Percentiles rank a stretch among this genome's conserved stretches.
Conservation (phyloP, 1,140 invertebrate genomes). For the Proales similis region DNA sequence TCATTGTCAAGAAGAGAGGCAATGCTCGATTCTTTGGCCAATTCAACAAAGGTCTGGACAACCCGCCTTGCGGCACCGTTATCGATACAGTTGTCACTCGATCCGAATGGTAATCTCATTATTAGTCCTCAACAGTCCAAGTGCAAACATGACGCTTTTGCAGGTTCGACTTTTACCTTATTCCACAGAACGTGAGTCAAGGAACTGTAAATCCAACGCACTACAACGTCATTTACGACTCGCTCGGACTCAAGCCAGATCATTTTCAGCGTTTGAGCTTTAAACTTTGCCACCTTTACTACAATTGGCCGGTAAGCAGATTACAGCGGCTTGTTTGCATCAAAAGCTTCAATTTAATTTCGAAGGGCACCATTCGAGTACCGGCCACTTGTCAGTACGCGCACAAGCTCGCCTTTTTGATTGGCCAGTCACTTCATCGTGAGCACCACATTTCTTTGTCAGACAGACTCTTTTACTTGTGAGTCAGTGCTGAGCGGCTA, state of each 20-base stretch:
- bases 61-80: conserved; percentile 75
- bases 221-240: conserved; percentile 68
- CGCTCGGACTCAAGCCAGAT: conserved; percentile 59
- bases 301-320: conserved; percentile 63
- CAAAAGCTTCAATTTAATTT: not conserved
- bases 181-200: conserved; percentile 67
- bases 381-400: conserved; percentile 72
- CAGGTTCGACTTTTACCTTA: conserved; percentile 76
- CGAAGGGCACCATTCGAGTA: conserved; percentile 70
- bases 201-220: conserved; percentile 73
- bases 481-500: conserved; percentile 29
- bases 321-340: not conserved
- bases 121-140: not conserved
- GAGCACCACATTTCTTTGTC: conserved; percentile 53
- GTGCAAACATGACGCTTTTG: conserved; percentile 49
- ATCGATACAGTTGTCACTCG: conserved; percentile 72
- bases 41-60: conserved; percentile 54
- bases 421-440: conserved; percentile 64
- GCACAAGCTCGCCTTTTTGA: conserved; percentile 73
- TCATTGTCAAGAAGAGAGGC: conserved; percentile 54
- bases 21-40: conserved; percentile 38
- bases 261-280: conserved; percentile 70
- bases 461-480: conserved; percentile 55
- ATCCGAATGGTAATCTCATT: conserved; percentile 60
- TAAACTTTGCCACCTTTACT: conserved; percentile 75